Evolutionary conservation across 2,113 vertebrate species (phyloP).

Genomic region (Triplophysa tibetana): DNA sequence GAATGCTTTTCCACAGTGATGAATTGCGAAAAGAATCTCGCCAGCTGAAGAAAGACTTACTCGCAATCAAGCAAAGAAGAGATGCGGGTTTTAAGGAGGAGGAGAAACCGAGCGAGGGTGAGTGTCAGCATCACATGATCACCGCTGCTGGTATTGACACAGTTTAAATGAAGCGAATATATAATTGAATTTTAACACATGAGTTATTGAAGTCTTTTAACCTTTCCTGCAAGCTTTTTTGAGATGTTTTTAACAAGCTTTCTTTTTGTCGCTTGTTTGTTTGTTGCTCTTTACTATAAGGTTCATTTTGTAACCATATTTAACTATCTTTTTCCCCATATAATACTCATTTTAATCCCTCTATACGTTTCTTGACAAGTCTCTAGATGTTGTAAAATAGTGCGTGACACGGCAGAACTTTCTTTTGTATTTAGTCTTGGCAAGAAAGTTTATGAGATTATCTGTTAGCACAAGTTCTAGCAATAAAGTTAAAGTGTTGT

Average conservation of each 20-base stretch:
- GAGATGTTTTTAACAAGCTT: not conserved
- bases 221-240: no score
- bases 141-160: conserved; percentile 1
- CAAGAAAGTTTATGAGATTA: no score
- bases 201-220: no score
- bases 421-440: no score
- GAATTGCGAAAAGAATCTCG: conserved; percentile 91
- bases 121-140: conserved; percentile 39
- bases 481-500: conserved; percentile 2
- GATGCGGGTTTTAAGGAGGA: conserved; percentile 76
- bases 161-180: conserved; percentile 41
- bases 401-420: no score
- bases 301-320: no score
- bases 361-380: no score
- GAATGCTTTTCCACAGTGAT: conserved; percentile 77
- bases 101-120: conserved; percentile 76
- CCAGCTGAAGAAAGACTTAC: conserved; percentile 90
- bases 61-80: conserved; percentile 89
- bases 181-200: no score
- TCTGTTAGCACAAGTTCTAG: not conserved
- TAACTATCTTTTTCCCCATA: no score
- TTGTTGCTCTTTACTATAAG: not conserved
- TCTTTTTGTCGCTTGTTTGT: not conserved
- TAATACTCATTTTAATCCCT: no score
- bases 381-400: no score